These are phyloP conservation scores for Eubasilissa regina DNA, from an alignment of 1,140 invertebrate species.

Conservation along the genomic window DNA sequence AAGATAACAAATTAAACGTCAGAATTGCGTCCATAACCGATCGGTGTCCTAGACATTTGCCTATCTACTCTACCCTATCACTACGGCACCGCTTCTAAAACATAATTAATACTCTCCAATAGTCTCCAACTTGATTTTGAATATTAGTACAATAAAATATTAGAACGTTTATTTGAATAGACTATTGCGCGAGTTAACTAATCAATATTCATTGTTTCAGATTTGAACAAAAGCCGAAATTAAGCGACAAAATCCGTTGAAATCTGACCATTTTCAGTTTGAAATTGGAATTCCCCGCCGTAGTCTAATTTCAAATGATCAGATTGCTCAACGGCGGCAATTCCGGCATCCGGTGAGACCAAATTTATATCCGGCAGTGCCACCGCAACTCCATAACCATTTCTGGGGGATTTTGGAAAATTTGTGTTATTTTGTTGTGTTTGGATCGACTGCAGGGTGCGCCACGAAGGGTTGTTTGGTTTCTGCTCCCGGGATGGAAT, in stretches of 20 bases:
- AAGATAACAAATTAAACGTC: no score
- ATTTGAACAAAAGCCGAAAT: no score
- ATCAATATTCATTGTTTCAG: no score
- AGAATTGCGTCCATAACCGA: no score
- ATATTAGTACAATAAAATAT: no score
- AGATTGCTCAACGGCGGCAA: not conserved
- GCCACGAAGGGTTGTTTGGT: not conserved
- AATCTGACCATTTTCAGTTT: constrained; percentile 6
- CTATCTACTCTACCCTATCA: no score
- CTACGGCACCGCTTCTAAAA: no score
- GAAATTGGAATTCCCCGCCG: not conserved
- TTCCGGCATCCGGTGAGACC: not conserved
- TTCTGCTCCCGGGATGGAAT: not conserved
- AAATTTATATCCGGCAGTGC: constrained; percentile 14
- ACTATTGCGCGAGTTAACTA: no score
- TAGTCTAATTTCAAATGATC: constrained; percentile 15
- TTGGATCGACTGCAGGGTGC: not conserved
- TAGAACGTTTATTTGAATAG: no score
- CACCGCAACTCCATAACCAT: not conserved
- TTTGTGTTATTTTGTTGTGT: not conserved
- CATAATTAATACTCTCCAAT: no score
- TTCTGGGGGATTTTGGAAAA: not conserved
- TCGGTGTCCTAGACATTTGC: no score
- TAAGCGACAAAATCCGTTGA: not conserved
- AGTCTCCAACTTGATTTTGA: no score